A percentile compares a stretch with the other conserved stretches of the same genome.
Conservation (phyloP, 30 jellyfish, hydroid and myxozoan genomes). For the Sanderia malayensis region DNA sequence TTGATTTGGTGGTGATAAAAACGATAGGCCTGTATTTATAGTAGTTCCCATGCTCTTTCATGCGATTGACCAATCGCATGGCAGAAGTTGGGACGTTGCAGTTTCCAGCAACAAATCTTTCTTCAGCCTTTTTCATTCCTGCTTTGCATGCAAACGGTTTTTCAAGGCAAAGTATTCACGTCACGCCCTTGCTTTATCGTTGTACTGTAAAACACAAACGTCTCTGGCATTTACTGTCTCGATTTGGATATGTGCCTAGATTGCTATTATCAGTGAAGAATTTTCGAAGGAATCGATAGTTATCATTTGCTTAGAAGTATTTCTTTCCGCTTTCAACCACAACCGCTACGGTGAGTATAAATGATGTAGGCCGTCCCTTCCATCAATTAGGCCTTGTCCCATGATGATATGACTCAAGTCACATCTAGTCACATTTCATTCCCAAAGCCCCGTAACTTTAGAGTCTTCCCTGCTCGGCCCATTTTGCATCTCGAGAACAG, state of each 20-base stretch:
- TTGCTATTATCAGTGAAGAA: neutral
- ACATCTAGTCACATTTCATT: too few relatives aligned
- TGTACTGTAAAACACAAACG: neutral
- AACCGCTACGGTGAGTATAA: constrained; percentile 15
- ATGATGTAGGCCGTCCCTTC: neutral
- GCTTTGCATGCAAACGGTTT: constrained; percentile 64
- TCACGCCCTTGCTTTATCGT: constrained; percentile 58
- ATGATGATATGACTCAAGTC: too few relatives aligned
- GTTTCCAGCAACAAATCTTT: constrained; percentile 5
- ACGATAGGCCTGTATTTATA: neutral
- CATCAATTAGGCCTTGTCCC: too few relatives aligned
- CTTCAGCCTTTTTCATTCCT: constrained; percentile 5
- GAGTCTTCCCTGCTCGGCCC: too few relatives aligned
- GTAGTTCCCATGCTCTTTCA: neutral
- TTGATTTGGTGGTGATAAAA: neutral
- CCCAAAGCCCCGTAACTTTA: too few relatives aligned
- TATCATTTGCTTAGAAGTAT: neutral
- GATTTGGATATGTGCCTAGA: constrained; percentile 13
- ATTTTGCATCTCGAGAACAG: too few relatives aligned
- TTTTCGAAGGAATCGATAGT: neutral
- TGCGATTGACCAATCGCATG: constrained; percentile 1
- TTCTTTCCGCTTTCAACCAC: constrained; percentile 9
- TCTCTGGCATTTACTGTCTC: neutral
- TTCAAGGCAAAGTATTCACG: constrained; percentile 17
- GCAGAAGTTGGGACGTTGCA: constrained; percentile 4